These are phyloP conservation scores for Apamea monoglypha DNA, from an alignment of 2,888 invertebrate genomes.

Conservation along the genomic window DNA sequence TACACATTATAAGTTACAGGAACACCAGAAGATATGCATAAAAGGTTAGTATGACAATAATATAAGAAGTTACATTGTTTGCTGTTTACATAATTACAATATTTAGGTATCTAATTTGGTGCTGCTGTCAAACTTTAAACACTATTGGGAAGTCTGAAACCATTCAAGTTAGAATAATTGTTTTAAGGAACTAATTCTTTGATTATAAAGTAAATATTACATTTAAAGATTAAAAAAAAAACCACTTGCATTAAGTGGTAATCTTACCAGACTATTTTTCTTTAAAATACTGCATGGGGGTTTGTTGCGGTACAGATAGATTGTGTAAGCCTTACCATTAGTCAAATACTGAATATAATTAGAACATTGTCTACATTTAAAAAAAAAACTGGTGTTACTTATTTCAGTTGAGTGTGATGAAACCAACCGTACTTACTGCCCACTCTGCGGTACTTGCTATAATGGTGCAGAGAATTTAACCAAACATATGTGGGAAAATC, in stretches of 20 bases:
- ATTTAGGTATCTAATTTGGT: background rate
- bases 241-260: background rate
- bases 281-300: background rate
- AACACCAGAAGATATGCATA: slow-evolving; percentile 73
- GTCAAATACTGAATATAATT: background rate
- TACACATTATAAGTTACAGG: slow-evolving; percentile 67
- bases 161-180: background rate
- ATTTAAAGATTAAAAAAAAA: background rate
- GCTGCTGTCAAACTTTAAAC: background rate
- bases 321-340: background rate
- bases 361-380: background rate
- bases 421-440: slow-evolving; percentile 78
- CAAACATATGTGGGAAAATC: slow-evolving; percentile 83
- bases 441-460: slow-evolving; percentile 80
- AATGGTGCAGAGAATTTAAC: slow-evolving; percentile 79
- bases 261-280: background rate
- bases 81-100: background rate
- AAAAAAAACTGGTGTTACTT: background rate
- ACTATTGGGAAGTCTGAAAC: background rate
- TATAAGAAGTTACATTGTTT: background rate
- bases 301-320: background rate
- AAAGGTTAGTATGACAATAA: slow-evolving; percentile 71
- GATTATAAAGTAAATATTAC: background rate
- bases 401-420: slow-evolving; percentile 79
- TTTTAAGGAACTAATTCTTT: background rate